Percentiles rank a stretch among this genome's conserved stretches.
phyloP scores from a whole-genome alignment of 1,140 invertebrate genomes.

The Hycleus cichorii region DNA sequence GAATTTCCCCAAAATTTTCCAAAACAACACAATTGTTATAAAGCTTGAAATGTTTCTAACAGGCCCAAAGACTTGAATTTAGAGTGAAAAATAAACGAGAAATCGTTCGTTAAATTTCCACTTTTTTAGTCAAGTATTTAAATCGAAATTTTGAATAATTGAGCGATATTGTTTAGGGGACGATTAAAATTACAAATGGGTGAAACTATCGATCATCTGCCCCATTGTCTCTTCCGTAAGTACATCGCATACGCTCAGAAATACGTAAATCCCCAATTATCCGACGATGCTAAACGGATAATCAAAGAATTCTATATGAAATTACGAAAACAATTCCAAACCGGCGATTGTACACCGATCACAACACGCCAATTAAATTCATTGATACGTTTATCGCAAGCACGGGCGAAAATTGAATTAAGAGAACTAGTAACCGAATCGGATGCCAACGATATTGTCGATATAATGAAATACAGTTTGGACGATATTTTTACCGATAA shows the following conservation, averaged over 20 bases:
- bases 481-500: slow-evolving; percentile 67
- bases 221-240: slow-evolving; percentile 70
- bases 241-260: slow-evolving; percentile 88
- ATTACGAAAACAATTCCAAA: slow-evolving; percentile 60
- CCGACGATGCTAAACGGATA: slow-evolving; percentile 56
- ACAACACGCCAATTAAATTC: slow-evolving; percentile 83
- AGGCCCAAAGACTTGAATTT: too few relatives aligned
- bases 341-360: slow-evolving; percentile 53
- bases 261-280: slow-evolving; percentile 77
- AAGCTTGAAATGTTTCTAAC: too few relatives aligned
- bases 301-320: slow-evolving; percentile 79
- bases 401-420: slow-evolving; percentile 78
- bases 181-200: slow-evolving; percentile 50
- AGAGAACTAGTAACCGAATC: slow-evolving; percentile 65
- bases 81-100: too few relatives aligned
- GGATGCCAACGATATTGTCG: slow-evolving; percentile 82
- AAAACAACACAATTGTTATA: too few relatives aligned
- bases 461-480: slow-evolving; percentile 76
- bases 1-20: too few relatives aligned
- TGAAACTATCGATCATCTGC: slow-evolving; percentile 63
- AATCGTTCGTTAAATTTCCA: too few relatives aligned
- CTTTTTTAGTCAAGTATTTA: too few relatives aligned
- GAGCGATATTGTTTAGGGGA: slow-evolving; percentile 21
- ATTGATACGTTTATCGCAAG: slow-evolving; percentile 80
- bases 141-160: neutral